Conservation (phyloP, 2,888 invertebrate species). For the Gymnoscelis rufifasciata region DNA sequence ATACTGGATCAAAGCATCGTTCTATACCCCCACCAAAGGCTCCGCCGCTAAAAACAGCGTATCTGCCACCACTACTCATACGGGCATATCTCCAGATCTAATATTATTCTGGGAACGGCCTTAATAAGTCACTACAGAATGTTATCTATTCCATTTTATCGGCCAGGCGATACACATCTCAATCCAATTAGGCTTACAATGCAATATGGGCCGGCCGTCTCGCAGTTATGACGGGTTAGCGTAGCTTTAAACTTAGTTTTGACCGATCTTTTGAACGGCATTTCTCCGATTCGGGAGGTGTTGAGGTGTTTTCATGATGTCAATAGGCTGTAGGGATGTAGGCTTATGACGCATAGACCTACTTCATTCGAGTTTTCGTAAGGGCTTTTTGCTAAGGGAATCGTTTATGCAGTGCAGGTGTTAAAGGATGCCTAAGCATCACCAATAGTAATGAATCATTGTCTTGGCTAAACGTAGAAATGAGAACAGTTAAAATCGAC, state of each 20-base stretch:
- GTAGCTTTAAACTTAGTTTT: neutral
- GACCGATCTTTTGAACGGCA: neutral
- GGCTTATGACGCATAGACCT: too few relatives aligned
- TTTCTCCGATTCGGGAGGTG: neutral
- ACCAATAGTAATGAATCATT: too few relatives aligned
- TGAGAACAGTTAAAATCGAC: too few relatives aligned
- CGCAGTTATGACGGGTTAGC: constrained; percentile 60
- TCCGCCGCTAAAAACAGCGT: neutral
- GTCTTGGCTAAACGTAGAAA: too few relatives aligned
- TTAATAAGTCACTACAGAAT: constrained; percentile 81
- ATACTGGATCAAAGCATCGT: too few relatives aligned
- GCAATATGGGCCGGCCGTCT: constrained; percentile 75
- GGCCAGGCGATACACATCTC: constrained; percentile 71
- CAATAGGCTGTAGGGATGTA: too few relatives aligned
- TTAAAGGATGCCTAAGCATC: too few relatives aligned
- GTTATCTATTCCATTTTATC: constrained; percentile 80
- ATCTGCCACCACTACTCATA: constrained; percentile 55
- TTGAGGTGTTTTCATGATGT: too few relatives aligned
- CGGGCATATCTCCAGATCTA: constrained; percentile 74
- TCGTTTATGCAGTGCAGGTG: too few relatives aligned
- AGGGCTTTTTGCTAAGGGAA: too few relatives aligned
- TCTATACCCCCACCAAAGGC: neutral
- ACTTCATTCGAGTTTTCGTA: too few relatives aligned
- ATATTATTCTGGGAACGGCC: constrained; percentile 81
- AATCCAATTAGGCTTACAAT: constrained; percentile 79